Evolutionary conservation across 2,113 vertebrate genomes (phyloP).

Genomic region (Pagrus major): DNA sequence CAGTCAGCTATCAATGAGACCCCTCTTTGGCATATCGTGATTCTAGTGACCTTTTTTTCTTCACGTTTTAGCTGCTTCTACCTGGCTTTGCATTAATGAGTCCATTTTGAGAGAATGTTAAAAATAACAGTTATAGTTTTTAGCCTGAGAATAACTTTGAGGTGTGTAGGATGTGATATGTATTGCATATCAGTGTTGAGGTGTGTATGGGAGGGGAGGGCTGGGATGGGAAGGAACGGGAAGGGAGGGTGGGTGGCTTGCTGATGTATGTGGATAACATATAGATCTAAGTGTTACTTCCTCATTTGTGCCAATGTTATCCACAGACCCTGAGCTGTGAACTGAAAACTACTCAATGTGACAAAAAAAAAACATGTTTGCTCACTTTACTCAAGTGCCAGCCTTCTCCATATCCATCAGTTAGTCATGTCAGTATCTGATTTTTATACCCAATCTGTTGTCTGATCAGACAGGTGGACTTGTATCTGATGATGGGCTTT

Average conservation of each 20-base stretch:
- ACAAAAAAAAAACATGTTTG: constrained; percentile 32
- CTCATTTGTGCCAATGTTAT: constrained; percentile 75
- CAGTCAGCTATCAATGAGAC: constrained; percentile 42
- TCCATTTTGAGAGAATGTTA: constrained; percentile 51
- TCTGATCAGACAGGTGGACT: constrained; percentile 24
- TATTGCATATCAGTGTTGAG: constrained; percentile 64
- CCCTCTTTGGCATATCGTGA: constrained; percentile 44
- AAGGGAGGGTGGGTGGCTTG: background rate
- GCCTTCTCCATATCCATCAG: constrained; percentile 30
- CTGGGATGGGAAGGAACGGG: accelerated
- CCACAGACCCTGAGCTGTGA: constrained; percentile 77
- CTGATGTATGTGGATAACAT: constrained; percentile 59
- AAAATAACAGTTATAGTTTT: constrained; percentile 47
- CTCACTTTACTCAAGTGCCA: constrained; percentile 67
- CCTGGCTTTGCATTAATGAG: constrained; percentile 47
- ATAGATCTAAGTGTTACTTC: constrained; percentile 68
- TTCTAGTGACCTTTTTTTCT: constrained; percentile 33
- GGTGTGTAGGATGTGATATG: constrained; percentile 65
- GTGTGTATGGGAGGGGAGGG: background rate
- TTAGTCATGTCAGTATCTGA: constrained; percentile 21
- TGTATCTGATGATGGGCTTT: constrained; percentile 27
- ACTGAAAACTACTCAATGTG: constrained; percentile 62
- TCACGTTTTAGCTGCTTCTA: constrained; percentile 57
- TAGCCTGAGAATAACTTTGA: constrained; percentile 58
- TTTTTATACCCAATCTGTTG: constrained; percentile 42